These are phyloP conservation scores for Drosophila lacicola DNA, from an alignment of 2,888 invertebrate species.

Conservation along the genomic window DNA sequence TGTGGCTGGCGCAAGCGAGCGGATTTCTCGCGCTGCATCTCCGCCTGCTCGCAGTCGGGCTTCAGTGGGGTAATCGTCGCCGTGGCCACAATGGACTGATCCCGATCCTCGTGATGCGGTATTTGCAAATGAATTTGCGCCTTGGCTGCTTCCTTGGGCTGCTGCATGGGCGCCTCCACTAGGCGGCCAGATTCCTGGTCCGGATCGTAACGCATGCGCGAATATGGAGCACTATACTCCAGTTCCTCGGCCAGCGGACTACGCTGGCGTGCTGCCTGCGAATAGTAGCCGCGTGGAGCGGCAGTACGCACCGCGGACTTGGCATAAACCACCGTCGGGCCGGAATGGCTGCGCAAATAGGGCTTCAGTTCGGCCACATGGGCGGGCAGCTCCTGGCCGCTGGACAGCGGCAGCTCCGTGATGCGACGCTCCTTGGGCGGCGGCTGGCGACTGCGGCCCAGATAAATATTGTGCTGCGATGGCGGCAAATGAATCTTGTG, in stretches of 20 bases:
- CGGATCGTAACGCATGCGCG: slow-evolving; percentile 76
- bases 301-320: slow-evolving; percentile 46
- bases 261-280: slow-evolving; percentile 52
- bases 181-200: slow-evolving; percentile 56
- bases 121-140: slow-evolving; percentile 81
- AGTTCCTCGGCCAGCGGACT: slow-evolving; percentile 66
- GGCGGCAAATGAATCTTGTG: slow-evolving; percentile 81
- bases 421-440: slow-evolving; percentile 51
- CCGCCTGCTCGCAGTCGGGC: slow-evolving; percentile 61
- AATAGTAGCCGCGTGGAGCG: slow-evolving; percentile 46
- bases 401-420: slow-evolving; percentile 26
- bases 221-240: slow-evolving; percentile 81
- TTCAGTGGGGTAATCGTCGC: slow-evolving; percentile 72
- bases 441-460: slow-evolving; percentile 59
- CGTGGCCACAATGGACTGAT: slow-evolving; percentile 67
- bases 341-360: slow-evolving; percentile 63
- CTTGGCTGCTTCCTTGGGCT: slow-evolving; percentile 32
- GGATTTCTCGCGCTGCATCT: slow-evolving; percentile 26
- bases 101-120: slow-evolving; percentile 57
- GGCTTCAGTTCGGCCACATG: slow-evolving; percentile 76
- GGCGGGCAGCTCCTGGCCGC: slow-evolving; percentile 63
- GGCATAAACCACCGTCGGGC: slow-evolving; percentile 72
- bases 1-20: slow-evolving; percentile 38
- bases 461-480: slow-evolving; percentile 81
- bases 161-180: slow-evolving; percentile 38